Conservation (phyloP, 1,140 invertebrate species). For the Cheumatopsyche charites region DNA sequence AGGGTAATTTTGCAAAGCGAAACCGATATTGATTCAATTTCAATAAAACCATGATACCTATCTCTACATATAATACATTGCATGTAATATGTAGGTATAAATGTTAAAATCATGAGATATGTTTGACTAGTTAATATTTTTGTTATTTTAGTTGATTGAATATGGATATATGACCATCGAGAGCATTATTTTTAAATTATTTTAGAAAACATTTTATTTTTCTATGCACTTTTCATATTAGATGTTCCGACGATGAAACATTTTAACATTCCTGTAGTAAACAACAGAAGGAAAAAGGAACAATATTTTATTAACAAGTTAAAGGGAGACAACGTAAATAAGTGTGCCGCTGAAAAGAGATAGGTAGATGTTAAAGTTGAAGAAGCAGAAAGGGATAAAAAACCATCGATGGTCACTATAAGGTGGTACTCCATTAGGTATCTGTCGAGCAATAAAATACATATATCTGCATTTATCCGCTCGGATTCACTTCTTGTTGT, state of each 20-base stretch:
- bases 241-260: no score
- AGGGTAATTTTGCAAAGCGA: no score
- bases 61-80: background rate
- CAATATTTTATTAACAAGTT: constrained; percentile 33
- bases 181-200: no score
- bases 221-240: no score
- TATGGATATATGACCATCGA: no score
- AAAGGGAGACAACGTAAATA: constrained; percentile 38
- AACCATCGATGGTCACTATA: constrained; percentile 23
- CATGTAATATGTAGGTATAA: background rate
- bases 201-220: no score
- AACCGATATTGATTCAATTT: no score
- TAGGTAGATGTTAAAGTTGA: background rate
- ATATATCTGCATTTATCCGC: constrained; percentile 8
- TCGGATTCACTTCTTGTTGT: background rate
- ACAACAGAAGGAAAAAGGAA: constrained; percentile 24
- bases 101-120: no score
- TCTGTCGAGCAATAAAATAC: constrained; percentile 14
- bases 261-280: constrained; percentile 3
- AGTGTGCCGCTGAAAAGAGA: constrained; percentile 43
- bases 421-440: constrained; percentile 23
- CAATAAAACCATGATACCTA: no score
- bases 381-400: constrained; percentile 31
- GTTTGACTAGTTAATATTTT: no score
- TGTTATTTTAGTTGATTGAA: no score